These are phyloP conservation scores for Aplocera efformata DNA, from an alignment of 2,888 invertebrate species.

Conservation along the genomic window DNA sequence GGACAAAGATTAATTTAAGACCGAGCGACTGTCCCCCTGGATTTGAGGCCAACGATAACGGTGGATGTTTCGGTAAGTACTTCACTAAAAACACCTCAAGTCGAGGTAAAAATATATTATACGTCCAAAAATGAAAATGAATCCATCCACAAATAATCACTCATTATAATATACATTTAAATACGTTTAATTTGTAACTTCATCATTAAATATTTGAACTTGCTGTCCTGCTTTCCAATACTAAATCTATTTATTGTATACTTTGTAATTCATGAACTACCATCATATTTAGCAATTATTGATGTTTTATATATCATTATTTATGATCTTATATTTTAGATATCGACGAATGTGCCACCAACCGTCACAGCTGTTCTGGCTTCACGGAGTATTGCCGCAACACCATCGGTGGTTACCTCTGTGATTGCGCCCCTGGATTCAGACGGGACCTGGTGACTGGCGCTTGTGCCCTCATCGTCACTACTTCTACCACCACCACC, in stretches of 20 bases:
- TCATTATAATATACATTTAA: too few relatives aligned
- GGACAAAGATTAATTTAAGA: conserved; percentile 48
- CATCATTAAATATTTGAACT: too few relatives aligned
- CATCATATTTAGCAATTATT: too few relatives aligned
- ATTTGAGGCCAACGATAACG: conserved; percentile 74
- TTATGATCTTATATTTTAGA: conserved; percentile 70
- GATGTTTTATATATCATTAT: too few relatives aligned
- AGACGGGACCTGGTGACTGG: conserved; percentile 79
- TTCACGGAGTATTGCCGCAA: conserved; percentile 87
- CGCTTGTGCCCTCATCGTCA: conserved; percentile 46
- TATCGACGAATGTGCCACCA: conserved; percentile 87
- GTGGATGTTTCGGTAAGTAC: conserved; percentile 80
- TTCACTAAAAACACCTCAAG: too few relatives aligned
- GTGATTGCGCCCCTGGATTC: conserved; percentile 90
- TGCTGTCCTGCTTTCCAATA: too few relatives aligned
- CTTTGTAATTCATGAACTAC: too few relatives aligned
- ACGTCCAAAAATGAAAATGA: too few relatives aligned
- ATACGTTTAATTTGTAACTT: too few relatives aligned
- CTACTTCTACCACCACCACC: conserved; percentile 41
- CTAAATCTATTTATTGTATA: too few relatives aligned
- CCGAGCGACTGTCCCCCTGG: conserved; percentile 68
- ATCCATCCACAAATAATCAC: too few relatives aligned
- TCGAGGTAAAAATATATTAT: too few relatives aligned
- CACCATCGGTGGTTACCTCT: conserved; percentile 91
- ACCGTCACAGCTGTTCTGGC: conserved; percentile 78